These are phyloP conservation scores for Synanthedon tipuliformis DNA, from an alignment of 2,888 invertebrate species.

Conservation along the genomic window DNA sequence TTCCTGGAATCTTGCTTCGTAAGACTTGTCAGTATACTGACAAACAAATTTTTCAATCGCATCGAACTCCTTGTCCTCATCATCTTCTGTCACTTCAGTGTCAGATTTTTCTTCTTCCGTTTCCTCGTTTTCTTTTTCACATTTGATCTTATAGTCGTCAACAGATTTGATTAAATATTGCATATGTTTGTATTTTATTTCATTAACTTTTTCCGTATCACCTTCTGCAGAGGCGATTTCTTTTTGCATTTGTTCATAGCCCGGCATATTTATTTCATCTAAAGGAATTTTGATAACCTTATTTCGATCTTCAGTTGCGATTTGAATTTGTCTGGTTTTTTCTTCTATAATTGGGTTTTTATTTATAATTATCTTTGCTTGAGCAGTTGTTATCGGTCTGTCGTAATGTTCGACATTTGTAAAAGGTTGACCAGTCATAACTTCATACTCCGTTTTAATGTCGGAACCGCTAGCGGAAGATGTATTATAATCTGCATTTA, in stretches of 20 bases:
- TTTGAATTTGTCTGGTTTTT: conserved; percentile 57
- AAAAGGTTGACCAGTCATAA: conserved; percentile 61
- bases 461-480: conserved; percentile 43
- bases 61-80: conserved; percentile 38
- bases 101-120: conserved; percentile 11
- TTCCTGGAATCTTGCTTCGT: conserved; percentile 52
- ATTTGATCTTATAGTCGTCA: conserved; percentile 25
- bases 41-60: conserved; percentile 51
- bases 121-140: conserved; percentile 7
- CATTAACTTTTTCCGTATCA: conserved; percentile 29
- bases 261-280: conserved; percentile 35
- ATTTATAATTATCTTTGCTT: conserved; percentile 41
- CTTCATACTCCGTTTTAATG: conserved; percentile 50
- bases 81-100: conserved; percentile 8
- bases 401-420: conserved; percentile 39
- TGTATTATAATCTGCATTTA: conserved; percentile 14
- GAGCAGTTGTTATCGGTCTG: conserved; percentile 34
- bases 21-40: conserved; percentile 51
- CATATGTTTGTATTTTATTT: conserved; percentile 50
- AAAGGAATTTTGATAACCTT: conserved; percentile 35
- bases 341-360: conserved; percentile 45
- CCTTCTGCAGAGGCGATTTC: conserved; percentile 38
- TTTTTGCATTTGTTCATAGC: conserved; percentile 31
- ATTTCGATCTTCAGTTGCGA: conserved; percentile 23
- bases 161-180: conserved; percentile 36